phyloP scores from a whole-genome alignment of 92 coral and sea anemone species.

The Parazoanthus atlanticus region DNA sequence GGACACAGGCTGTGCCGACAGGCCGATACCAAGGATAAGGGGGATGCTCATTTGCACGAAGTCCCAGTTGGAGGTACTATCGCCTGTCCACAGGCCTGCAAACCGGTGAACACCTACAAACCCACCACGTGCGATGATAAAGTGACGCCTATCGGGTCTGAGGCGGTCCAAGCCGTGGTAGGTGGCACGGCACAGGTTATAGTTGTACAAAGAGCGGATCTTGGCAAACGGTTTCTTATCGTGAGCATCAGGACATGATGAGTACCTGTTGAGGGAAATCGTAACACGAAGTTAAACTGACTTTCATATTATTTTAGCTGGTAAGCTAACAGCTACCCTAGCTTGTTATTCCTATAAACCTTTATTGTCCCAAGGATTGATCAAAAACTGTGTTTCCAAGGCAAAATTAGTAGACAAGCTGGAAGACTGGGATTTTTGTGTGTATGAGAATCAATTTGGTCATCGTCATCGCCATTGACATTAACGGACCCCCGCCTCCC shows the following conservation, averaged over 20 bases:
- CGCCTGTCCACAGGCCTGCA: slow-evolving; percentile 85
- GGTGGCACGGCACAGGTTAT: slow-evolving; percentile 76
- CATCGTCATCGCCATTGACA: not conserved
- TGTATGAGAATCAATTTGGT: too few species aligned
- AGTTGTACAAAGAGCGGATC: slow-evolving; percentile 75
- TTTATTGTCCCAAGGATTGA: too few species aligned
- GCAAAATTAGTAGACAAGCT: too few species aligned
- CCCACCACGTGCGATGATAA: slow-evolving; percentile 80
- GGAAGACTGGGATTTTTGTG: too few species aligned
- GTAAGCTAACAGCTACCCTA: too few species aligned
- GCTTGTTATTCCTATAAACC: too few species aligned
- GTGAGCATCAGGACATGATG: slow-evolving; percentile 31
- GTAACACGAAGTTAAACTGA: too few species aligned
- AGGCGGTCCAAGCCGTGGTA: slow-evolving; percentile 70
- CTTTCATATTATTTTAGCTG: too few species aligned
- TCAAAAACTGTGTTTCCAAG: too few species aligned
- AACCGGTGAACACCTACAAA: slow-evolving; percentile 79
- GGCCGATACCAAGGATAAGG: slow-evolving; percentile 66
- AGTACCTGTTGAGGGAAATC: slow-evolving; percentile 33
- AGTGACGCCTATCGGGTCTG: slow-evolving; percentile 66
- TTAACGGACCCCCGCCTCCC: too few species aligned
- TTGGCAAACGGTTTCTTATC: slow-evolving; percentile 78
- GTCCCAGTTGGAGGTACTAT: slow-evolving; percentile 82
- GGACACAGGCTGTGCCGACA: slow-evolving; percentile 80
- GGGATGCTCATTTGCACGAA: slow-evolving; percentile 79